Evolutionary conservation across 2,888 invertebrate species (phyloP), one percentile per base, ranked within the genome.

Genomic region (Achlya flavicornis): DNA sequence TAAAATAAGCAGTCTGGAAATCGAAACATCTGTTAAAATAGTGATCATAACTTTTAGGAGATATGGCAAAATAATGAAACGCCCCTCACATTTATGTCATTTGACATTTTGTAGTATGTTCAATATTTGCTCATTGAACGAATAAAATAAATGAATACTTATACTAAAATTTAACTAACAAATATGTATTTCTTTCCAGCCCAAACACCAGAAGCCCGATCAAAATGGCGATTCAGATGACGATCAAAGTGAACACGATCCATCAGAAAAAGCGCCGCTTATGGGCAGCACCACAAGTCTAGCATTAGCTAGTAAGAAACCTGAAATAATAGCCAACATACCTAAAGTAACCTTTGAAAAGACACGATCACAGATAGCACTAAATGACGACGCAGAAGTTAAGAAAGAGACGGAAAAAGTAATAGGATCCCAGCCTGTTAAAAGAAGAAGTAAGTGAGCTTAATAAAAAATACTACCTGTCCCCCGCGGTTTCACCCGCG

Each of bases 401-500:
- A 77, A 80, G 7, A 80, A 73, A 8, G 81, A 85, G n/a, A 66
- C 78, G 0, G 87, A 88, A 7, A 88, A 83, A 68, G 80, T 90
- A 60, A 83, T 89, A 67, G 90, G 85, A 58, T 80, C 89, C 4
- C 94, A 93, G 67, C 93, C 94, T 32, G 85, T 88, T 70, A 94
- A 94, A 69, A 82, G 93, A 71, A 81, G 93, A 87, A 93, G 93
- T 93, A 63, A 91, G 93, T 91, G 3, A n/a, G n/a, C n/a, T n/a
- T 59, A 46, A 4, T 57, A 43, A 19, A 61, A 63, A 61, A 58
- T 61, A 41, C 41, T 7, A 41, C 1, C 41, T 64, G 4, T 53
- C 33, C n/a, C n/a, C n/a, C n/a, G n/a, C 5, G 5, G 33, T 33
- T 33, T 33, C 5, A 33, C 33, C 33, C 33, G 33, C 33, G 33